Evolutionary conservation across 1,140 invertebrate genomes (phyloP), one percentile per base, ranked within the genome.

Genomic region (Heliconius eleuchia): DNA sequence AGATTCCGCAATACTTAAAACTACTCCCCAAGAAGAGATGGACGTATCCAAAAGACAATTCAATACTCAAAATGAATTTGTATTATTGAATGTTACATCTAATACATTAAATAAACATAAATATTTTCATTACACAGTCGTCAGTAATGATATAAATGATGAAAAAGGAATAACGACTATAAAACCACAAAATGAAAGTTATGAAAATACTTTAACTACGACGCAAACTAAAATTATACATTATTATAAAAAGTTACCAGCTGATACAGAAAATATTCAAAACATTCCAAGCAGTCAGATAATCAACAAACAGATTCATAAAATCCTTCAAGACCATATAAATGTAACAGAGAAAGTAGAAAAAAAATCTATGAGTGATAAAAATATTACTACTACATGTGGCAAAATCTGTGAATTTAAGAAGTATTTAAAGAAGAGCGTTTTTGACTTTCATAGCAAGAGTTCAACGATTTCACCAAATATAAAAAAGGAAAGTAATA

Each of bases 341-440:
- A 30, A 66, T 66, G n/a, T 23, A 66, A 66, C 9, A 23, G 60
- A 66, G 13, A 66, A 30, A 66, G 11, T 23, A 6, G 30, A 30
- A 66, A 8, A 66, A 30, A 16, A 5, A 30, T 30, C 27, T 27
- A 66, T 27, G 3, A 1, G 30, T 16, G 37, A 39, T 37, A 73
- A 50, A 55, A 55, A 83, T 79, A 76, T 76, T 74, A 19, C 9
- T 30, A 78, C 16, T 42, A 78, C 50, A n/a, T 80, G 72, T 73
- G 84, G 82, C 55, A 85, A 78, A 80, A 27, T 82, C 46, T 82
- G 74, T 81, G 34, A 80, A 18, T 73, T 88, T 37, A 82, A 85
- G 71, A 82, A 75, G 18, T n/a, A 76, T 7, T 70, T 88, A n/a
- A 85, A 78, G 66, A 82, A 81, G 11, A 3, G 87, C 39, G 27